Evolutionary conservation across 1,140 invertebrate genomes (phyloP).

Genomic region (Drosophila pruinosa): DNA sequence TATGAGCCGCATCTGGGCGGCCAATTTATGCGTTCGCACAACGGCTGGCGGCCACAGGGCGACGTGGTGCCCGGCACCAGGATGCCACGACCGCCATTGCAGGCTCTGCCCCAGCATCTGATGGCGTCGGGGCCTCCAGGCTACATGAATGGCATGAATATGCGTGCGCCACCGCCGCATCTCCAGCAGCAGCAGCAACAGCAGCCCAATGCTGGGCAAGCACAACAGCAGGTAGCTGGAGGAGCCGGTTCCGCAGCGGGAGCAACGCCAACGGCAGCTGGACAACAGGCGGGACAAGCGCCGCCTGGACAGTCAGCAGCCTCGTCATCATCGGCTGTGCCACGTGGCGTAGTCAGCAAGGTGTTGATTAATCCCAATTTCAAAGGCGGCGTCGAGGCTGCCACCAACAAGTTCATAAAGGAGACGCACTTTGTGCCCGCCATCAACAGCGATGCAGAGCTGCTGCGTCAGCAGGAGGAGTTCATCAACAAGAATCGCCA

Average conservation of each 20-base stretch:
- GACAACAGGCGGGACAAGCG: constrained; percentile 12
- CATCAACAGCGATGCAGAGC: constrained; percentile 76
- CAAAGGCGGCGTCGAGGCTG: constrained; percentile 82
- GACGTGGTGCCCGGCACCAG: constrained; percentile 48
- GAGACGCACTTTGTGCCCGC: constrained; percentile 80
- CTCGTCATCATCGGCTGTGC: constrained; percentile 35
- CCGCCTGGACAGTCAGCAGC: not conserved
- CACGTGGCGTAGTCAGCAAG: constrained; percentile 68
- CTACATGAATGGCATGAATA: constrained; percentile 70
- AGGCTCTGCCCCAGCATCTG: constrained; percentile 63
- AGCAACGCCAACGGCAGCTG: constrained; percentile 24
- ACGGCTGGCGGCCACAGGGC: constrained; percentile 65
- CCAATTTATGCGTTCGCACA: constrained; percentile 65
- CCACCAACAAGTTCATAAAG: constrained; percentile 81
- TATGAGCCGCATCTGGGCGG: constrained; percentile 36
- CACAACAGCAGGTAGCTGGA: constrained; percentile 20
- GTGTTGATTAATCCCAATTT: constrained; percentile 83
- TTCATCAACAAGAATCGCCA: constrained; percentile 82
- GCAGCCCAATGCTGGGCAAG: constrained; percentile 8
- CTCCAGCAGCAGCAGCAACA: constrained; percentile 47
- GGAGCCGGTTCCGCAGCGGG: too few species aligned
- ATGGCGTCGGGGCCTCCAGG: constrained; percentile 58
- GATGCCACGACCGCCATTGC: constrained; percentile 69
- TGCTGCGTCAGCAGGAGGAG: constrained; percentile 81
- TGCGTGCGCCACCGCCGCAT: constrained; percentile 54